phyloP scores from a whole-genome alignment of 2,888 invertebrate genomes.

The Ctenicera cuprea region DNA sequence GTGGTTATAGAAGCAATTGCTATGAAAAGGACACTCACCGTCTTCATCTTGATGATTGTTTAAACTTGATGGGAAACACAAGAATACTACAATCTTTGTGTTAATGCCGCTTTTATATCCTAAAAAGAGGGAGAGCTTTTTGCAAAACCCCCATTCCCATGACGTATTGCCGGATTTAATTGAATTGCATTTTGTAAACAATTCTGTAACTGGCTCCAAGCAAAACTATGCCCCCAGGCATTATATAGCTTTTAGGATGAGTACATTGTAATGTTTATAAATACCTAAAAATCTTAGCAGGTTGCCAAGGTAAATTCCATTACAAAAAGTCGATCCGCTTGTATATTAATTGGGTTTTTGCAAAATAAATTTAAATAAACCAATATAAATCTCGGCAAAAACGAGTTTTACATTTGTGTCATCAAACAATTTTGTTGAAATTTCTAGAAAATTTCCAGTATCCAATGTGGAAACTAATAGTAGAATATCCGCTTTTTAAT shows the following conservation, averaged over 20 bases:
- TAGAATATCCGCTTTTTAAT: too few species aligned
- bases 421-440: too few species aligned
- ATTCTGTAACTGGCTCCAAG: conserved; percentile 23
- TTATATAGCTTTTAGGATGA: conserved; percentile 21
- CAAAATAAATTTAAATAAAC: too few species aligned
- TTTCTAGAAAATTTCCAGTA: too few species aligned
- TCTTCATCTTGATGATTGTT: conserved; percentile 40
- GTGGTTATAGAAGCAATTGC: not conserved
- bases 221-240: not conserved
- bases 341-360: not conserved
- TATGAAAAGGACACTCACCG: conserved; percentile 31
- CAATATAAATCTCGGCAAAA: too few species aligned
- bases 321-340: conserved; percentile 1
- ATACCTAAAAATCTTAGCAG: not conserved
- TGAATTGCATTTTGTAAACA: conserved; percentile 13
- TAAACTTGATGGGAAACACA: conserved; percentile 15
- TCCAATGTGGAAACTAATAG: too few species aligned
- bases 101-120: conserved; percentile 33
- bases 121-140: conserved; percentile 24
- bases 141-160: conserved; percentile 19
- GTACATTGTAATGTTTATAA: conserved; percentile 18
- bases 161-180: conserved; percentile 15
- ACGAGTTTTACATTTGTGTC: too few species aligned
- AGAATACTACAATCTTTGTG: conserved; percentile 11
- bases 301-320: conserved; percentile 9